Conservation (phyloP, 2,797 vertebrate species). For the Urosaurus nigricauda region DNA sequence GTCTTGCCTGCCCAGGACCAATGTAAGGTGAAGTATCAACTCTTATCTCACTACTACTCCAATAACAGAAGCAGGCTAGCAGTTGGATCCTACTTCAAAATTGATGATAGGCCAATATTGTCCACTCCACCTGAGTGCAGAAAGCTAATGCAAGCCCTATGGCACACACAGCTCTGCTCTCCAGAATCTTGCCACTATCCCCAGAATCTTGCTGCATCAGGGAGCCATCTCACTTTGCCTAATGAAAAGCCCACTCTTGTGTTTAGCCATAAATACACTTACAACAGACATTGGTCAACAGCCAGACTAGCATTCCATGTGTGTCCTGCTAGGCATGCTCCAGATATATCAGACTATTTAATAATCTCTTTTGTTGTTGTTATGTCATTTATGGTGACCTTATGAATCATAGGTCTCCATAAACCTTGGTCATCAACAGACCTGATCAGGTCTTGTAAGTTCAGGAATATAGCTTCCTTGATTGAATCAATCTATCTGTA, state of each 20-base stretch:
- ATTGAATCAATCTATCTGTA: too few species aligned
- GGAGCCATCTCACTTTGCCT: neutral
- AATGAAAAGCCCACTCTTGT: neutral
- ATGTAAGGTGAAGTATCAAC: neutral
- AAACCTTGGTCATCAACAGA: too few species aligned
- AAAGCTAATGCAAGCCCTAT: neutral
- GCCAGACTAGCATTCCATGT: neutral
- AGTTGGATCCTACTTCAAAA: neutral
- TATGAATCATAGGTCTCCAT: too few species aligned
- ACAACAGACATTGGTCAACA: neutral
- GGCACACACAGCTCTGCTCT: neutral
- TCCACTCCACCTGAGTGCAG: neutral
- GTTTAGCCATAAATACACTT: neutral
- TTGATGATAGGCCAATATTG: neutral
- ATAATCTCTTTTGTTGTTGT: neutral
- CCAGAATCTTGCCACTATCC: neutral
- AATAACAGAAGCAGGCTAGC: neutral
- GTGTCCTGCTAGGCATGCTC: neutral
- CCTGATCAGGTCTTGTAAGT: too few species aligned
- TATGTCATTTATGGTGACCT: too few species aligned
- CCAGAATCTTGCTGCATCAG: neutral
- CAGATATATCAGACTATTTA: neutral
- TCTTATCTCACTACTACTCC: neutral
- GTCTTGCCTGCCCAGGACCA: neutral
- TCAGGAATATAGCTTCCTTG: too few species aligned